A percentile compares a stretch with the other conserved stretches of the same genome.
Evolutionary conservation across 2,113 vertebrate genomes (phyloP).

Genomic region (Fulica atra): DNA sequence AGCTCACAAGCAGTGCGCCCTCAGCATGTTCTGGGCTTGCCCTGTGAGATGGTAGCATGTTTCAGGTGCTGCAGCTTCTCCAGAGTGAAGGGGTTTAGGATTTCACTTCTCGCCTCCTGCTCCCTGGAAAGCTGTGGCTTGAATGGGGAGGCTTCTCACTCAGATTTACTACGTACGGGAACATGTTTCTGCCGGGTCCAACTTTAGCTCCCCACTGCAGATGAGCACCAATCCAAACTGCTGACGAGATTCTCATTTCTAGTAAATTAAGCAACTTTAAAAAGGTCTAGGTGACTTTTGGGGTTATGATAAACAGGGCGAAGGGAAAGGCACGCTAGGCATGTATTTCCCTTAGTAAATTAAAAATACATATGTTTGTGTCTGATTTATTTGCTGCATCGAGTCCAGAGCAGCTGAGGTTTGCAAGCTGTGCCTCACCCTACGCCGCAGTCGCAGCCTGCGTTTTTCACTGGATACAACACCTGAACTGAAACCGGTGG

Average conservation of each 20-base stretch:
- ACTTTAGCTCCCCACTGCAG: background rate
- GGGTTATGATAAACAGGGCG: background rate
- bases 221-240: background rate
- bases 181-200: background rate
- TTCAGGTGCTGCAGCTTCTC: background rate
- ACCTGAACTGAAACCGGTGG: accelerated
- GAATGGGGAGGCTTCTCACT: background rate
- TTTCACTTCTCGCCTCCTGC: background rate
- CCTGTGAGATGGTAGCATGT: background rate
- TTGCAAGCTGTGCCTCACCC: background rate
- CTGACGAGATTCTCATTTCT: background rate
- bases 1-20: background rate
- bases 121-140: background rate
- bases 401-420: background rate
- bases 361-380: background rate
- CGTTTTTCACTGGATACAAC: background rate
- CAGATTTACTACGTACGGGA: background rate
- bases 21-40: accelerated
- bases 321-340: background rate
- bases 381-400: background rate
- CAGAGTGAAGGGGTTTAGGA: background rate
- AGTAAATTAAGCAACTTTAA: background rate
- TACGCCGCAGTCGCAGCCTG: background rate
- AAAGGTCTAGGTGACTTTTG: background rate
- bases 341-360: background rate